These are phyloP conservation scores for Orchestes rusci DNA, from an alignment of 2,888 invertebrate genomes.

Conservation along the genomic window DNA sequence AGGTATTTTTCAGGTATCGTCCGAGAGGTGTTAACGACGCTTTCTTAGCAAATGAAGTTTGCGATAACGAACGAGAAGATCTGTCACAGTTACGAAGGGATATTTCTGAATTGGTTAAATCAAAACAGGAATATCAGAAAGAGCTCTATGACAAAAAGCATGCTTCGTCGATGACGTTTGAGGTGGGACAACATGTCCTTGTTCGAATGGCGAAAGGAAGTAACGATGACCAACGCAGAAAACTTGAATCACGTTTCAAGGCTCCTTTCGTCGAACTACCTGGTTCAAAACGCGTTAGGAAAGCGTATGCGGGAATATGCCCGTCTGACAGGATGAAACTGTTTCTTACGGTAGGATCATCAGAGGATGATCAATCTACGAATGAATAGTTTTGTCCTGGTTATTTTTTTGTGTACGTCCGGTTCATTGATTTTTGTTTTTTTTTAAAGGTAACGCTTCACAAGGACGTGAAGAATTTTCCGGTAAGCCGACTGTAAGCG, in stretches of 20 bases:
- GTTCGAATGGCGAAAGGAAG: conserved; percentile 15
- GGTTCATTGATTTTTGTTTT: too few species aligned
- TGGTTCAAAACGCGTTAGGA: too few species aligned
- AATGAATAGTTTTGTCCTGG: too few species aligned
- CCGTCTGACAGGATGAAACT: too few species aligned
- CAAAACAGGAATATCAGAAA: conserved; percentile 18
- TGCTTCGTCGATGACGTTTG: conserved; percentile 18
- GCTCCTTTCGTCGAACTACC: conserved; percentile 25
- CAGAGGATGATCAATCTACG: too few species aligned
- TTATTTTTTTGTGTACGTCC: too few species aligned
- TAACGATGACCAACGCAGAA: conserved; percentile 26
- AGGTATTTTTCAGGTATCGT: conserved; percentile 29
- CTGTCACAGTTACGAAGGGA: conserved; percentile 10
- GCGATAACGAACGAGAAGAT: conserved; percentile 10
- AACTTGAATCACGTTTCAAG: conserved; percentile 25
- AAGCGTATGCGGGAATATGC: too few species aligned
- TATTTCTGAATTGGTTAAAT: conserved; percentile 10
- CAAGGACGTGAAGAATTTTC: too few species aligned
- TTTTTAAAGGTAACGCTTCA: too few species aligned
- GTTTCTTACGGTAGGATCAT: too few species aligned
- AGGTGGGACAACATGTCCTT: conserved; percentile 27
- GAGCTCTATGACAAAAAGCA: conserved; percentile 18
- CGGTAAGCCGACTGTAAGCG: too few species aligned
- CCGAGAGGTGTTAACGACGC: conserved; percentile 26
- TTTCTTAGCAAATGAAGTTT: conserved; percentile 18